These are phyloP conservation scores for Gobius niger DNA, from an alignment of 2,113 vertebrate genomes.

Conservation along the genomic window DNA sequence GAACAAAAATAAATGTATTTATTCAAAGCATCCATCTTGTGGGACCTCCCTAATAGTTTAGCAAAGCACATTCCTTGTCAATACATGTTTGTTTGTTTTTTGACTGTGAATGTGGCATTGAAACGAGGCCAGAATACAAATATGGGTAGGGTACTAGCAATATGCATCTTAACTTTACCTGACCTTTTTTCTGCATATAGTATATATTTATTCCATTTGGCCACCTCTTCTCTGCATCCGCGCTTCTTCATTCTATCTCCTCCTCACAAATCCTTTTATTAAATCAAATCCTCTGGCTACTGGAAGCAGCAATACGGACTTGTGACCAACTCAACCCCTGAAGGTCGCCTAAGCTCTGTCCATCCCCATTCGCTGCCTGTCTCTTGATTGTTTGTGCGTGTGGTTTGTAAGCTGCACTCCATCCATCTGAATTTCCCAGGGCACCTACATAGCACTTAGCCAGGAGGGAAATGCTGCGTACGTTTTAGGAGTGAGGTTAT, in stretches of 20 bases:
- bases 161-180: background rate
- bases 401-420: conserved; percentile 17
- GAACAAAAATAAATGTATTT: too few relatives aligned
- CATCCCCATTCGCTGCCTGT: conserved; percentile 28
- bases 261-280: conserved; percentile 64
- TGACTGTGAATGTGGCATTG: background rate
- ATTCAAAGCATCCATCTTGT: too few relatives aligned
- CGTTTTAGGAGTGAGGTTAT: conserved; percentile 44
- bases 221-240: background rate
- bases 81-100: too few relatives aligned
- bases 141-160: background rate
- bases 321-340: conserved; percentile 49
- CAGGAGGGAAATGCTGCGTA: conserved; percentile 51
- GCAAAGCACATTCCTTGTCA: too few relatives aligned
- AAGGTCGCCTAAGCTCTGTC: conserved; percentile 47
- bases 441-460: conserved; percentile 58
- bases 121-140: background rate
- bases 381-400: conserved; percentile 38
- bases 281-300: conserved; percentile 60
- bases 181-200: background rate
- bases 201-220: conserved; percentile 12
- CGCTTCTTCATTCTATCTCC: conserved; percentile 13
- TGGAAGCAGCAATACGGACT: conserved; percentile 50
- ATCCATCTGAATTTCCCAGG: conserved; percentile 64
- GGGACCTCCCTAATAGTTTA: too few relatives aligned